Conservation (phyloP, 2,113 vertebrate genomes). For the Egretta garzetta region DNA sequence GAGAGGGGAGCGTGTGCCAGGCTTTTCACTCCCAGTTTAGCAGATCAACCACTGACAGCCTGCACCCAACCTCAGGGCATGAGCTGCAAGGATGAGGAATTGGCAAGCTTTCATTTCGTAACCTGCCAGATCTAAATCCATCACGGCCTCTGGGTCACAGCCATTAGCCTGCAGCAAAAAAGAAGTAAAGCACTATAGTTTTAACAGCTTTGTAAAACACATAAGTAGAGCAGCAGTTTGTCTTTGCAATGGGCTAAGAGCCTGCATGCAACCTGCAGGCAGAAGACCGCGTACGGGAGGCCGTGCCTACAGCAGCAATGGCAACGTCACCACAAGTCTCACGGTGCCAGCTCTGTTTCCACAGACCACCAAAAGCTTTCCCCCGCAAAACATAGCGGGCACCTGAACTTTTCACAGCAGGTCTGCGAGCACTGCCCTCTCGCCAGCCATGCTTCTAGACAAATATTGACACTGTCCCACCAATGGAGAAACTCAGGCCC, state of each 20-base stretch:
- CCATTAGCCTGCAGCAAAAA: neutral
- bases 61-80: neutral
- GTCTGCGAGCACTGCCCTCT: neutral
- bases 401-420: neutral
- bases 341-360: neutral
- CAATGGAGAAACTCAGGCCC: neutral
- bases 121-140: conserved; percentile 26
- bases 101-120: neutral
- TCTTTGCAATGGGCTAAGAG: neutral
- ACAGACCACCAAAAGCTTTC: neutral
- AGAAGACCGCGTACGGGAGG: neutral
- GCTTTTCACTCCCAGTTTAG: neutral
- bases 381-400: neutral
- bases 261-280: neutral
- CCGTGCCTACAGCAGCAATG: neutral
- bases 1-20: neutral
- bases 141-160: neutral
- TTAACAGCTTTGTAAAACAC: neutral
- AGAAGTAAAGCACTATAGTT: neutral
- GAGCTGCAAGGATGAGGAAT: neutral
- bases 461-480: neutral
- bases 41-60: neutral
- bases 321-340: neutral
- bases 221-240: neutral
- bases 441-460: neutral